phyloP scores from a whole-genome alignment of 2,113 vertebrate genomes.

The Thamnophis sirtalis region DNA sequence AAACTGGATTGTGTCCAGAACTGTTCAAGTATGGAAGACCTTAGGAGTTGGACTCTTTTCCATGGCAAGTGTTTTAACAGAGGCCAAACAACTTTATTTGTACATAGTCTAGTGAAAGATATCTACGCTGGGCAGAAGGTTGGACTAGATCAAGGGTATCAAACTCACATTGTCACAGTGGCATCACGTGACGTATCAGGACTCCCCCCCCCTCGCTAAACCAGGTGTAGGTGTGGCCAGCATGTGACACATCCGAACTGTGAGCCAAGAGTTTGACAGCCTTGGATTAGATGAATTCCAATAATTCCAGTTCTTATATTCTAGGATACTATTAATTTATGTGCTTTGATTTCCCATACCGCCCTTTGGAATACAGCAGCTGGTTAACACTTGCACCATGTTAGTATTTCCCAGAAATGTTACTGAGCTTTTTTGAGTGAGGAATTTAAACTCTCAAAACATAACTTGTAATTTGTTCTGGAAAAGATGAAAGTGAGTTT shows the following conservation, averaged over 20 bases:
- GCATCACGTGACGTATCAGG: too few species aligned
- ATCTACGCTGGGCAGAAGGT: not conserved
- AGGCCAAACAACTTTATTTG: not conserved
- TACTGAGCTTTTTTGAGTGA: not conserved
- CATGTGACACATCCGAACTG: too few species aligned
- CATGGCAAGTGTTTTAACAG: not conserved
- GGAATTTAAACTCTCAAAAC: conserved; percentile 9
- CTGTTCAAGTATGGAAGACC: not conserved
- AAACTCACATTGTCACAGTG: too few species aligned
- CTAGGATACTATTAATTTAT: not conserved
- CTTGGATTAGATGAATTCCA: not conserved
- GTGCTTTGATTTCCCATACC: not conserved
- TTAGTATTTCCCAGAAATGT: not conserved
- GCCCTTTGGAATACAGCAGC: not conserved
- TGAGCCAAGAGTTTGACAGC: too few species aligned
- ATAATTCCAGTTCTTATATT: not conserved
- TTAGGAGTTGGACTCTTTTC: not conserved
- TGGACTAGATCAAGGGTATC: not conserved
- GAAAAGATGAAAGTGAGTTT: not conserved
- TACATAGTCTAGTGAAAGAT: not conserved
- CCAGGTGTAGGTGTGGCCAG: too few species aligned
- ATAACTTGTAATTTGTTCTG: conserved; percentile 4
- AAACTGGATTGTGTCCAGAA: not conserved
- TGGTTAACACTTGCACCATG: not conserved
- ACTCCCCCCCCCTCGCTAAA: too few species aligned